These are phyloP conservation scores for Amitus sp. DNA, from an alignment of 2,888 invertebrate genomes.

Conservation along the genomic window DNA sequence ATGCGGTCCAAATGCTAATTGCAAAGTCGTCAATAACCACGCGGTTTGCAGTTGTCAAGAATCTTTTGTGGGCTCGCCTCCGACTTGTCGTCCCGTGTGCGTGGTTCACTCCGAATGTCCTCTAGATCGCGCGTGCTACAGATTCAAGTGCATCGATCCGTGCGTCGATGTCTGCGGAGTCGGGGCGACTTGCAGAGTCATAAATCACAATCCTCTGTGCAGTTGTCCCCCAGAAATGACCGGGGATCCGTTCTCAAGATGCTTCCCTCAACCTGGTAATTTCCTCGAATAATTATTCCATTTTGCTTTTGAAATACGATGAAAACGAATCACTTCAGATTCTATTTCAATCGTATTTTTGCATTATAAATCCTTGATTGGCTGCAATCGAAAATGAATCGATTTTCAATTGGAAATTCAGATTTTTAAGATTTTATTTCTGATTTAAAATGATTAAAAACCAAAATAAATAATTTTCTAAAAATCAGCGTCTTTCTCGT, in stretches of 20 bases:
- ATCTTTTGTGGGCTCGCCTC: slow-evolving; percentile 79
- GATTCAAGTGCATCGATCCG: slow-evolving; percentile 84
- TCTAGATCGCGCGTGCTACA: slow-evolving; percentile 81
- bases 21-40: slow-evolving; percentile 75
- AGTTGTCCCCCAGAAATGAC: slow-evolving; percentile 78
- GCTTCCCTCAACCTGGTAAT: slow-evolving; percentile 68
- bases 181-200: slow-evolving; percentile 80
- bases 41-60: slow-evolving; percentile 83
- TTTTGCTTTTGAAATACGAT: no score
- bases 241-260: slow-evolving; percentile 84
- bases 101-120: slow-evolving; percentile 84
- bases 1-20: slow-evolving; percentile 85
- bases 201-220: slow-evolving; percentile 85
- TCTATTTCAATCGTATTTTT: no score
- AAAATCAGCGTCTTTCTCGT: no score
- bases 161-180: slow-evolving; percentile 84
- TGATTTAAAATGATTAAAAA: no score
- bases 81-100: slow-evolving; percentile 86
- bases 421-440: no score
- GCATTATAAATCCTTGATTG: no score
- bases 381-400: no score
- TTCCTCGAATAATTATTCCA: not conserved
- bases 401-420: no score
- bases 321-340: no score
- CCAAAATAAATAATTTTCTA: no score